A percentile compares a stretch with the other conserved stretches of the same genome.
These are phyloP conservation scores for Prunella strophiata DNA, from an alignment of 2,797 vertebrate genomes.

Conservation along the genomic window DNA sequence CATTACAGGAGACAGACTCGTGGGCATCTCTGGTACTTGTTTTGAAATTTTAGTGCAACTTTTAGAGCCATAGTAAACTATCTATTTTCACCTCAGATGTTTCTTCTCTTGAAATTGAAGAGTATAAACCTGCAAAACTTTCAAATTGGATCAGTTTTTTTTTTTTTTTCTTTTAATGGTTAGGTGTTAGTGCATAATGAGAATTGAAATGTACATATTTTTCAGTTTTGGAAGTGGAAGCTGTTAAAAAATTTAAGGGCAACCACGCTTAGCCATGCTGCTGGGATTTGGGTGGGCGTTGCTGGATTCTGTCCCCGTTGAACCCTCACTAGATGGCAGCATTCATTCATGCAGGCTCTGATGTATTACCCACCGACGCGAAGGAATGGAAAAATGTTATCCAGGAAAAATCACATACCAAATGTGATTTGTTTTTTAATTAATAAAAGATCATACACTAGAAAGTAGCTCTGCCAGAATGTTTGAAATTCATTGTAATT, in stretches of 20 bases:
- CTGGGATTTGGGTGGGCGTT: fast-evolving
- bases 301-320: not conserved
- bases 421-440: not conserved
- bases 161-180: not conserved
- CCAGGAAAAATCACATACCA: not conserved
- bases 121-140: not conserved
- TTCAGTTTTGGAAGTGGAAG: not conserved
- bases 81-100: not conserved
- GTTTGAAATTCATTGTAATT: not conserved
- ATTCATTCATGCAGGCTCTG: not conserved
- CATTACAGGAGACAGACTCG: not conserved
- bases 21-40: not conserved
- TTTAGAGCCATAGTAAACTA: not conserved
- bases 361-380: fast-evolving
- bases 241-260: not conserved
- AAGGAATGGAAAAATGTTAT: not conserved
- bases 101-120: not conserved
- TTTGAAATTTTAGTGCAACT: not conserved
- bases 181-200: not conserved
- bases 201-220: not conserved
- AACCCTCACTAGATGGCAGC: slow-evolving; percentile 68
- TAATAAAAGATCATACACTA: not conserved
- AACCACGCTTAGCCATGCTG: fast-evolving
- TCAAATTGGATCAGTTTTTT: not conserved
- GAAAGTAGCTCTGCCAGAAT: not conserved